Evolutionary conservation across 2,888 invertebrate species (phyloP).

Genomic region (Onthophagus sagittarius): DNA sequence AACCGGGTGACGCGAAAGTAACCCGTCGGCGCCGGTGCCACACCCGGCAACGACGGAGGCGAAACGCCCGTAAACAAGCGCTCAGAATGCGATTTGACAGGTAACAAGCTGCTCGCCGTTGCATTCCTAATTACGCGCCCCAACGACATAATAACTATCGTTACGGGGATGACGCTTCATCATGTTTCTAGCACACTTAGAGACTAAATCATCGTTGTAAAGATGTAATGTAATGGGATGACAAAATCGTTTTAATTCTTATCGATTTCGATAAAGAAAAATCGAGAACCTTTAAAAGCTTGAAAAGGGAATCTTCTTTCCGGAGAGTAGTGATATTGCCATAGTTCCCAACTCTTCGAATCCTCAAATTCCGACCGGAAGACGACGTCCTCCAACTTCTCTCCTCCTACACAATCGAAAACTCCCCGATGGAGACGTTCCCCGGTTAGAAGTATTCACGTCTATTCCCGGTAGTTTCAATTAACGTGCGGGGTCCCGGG

Average conservation of each 20-base stretch:
- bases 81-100: neutral
- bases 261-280: neutral
- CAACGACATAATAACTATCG: neutral
- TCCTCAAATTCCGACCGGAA: neutral
- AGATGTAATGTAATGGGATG: neutral
- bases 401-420: neutral
- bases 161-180: neutral
- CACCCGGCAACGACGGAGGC: neutral
- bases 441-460: neutral
- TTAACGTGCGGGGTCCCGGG: neutral
- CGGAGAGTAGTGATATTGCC: neutral
- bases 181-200: neutral
- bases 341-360: neutral
- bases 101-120: neutral
- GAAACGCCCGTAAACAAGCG: neutral
- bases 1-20: neutral
- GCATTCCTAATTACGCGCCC: neutral
- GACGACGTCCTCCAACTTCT: neutral
- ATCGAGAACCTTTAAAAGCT: neutral
- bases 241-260: neutral
- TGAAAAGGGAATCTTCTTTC: neutral
- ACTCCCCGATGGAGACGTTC: neutral
- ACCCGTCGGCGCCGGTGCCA: neutral
- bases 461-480: neutral
- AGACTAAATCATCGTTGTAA: neutral